Evolutionary conservation across 35 echinoderm and acorn worm genomes (phyloP).

Genomic region (Apostichopus japonicus): DNA sequence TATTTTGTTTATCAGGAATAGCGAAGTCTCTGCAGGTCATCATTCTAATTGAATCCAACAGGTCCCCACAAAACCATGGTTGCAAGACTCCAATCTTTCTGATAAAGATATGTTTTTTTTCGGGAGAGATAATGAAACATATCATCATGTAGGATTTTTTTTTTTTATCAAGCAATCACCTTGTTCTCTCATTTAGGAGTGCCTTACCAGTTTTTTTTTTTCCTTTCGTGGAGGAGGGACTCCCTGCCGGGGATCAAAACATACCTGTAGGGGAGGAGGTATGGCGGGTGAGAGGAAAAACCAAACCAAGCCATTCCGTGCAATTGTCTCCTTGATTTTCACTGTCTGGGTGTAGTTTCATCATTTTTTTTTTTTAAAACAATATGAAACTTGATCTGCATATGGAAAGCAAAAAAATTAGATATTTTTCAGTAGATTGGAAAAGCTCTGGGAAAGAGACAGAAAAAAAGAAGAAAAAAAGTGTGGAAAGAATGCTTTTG

Average conservation of each 20-base stretch:
- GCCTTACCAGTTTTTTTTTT: neutral
- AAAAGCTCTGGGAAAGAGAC: constrained; percentile 22
- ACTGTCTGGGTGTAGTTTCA: constrained; percentile 32
- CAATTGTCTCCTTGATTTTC: neutral
- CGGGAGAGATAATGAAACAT: constrained; percentile 25
- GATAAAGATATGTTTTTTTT: neutral
- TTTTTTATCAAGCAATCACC: constrained; percentile 49
- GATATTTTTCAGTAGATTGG: constrained; percentile 32
- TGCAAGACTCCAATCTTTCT: constrained; percentile 14
- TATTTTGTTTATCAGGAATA: constrained; percentile 29
- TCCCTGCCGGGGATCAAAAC: constrained; percentile 47
- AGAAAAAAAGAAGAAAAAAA: neutral
- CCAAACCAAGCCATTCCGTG: neutral
- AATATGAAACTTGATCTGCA: constrained; percentile 36
- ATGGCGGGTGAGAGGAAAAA: constrained; percentile 39
- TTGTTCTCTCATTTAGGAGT: constrained; percentile 47
- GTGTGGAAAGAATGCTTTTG: neutral
- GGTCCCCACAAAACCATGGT: constrained; percentile 24
- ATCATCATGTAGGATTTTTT: constrained; percentile 3
- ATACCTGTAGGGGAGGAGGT: constrained; percentile 37
- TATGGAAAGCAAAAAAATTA: constrained; percentile 19
- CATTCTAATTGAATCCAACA: constrained; percentile 47
- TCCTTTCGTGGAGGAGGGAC: constrained; percentile 20
- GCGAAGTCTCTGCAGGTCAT: constrained; percentile 33
- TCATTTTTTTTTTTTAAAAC: neutral